These are phyloP conservation scores for Drosophila rubida DNA, from an alignment of 2,888 invertebrate species.

Conservation along the genomic window DNA sequence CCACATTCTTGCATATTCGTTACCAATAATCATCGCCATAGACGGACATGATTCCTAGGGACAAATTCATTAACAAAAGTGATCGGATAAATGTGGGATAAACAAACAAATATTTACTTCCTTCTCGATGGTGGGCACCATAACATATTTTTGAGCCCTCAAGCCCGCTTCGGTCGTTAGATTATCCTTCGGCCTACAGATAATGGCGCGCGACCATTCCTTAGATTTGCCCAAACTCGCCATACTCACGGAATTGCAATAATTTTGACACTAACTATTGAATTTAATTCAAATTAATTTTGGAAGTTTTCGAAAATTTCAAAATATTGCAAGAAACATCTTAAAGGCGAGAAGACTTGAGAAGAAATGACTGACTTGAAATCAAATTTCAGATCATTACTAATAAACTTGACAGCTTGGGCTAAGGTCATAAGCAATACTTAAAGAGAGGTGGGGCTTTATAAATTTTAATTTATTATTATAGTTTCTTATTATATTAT, in stretches of 20 bases:
- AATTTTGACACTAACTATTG: too few species aligned
- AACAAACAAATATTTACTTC: slow-evolving; percentile 50
- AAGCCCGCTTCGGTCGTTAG: slow-evolving; percentile 56
- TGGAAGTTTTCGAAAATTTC: not conserved
- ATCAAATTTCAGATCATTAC: not conserved
- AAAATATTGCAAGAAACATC: not conserved
- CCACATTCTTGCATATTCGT: slow-evolving; percentile 73
- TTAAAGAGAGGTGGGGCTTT: too few species aligned
- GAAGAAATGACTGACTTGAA: not conserved
- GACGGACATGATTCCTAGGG: not conserved
- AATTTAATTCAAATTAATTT: not conserved
- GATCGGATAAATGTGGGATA: not conserved
- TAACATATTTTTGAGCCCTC: slow-evolving; percentile 31
- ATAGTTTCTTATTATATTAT: too few species aligned
- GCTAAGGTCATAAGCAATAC: too few species aligned
- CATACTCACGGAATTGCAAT: not conserved
- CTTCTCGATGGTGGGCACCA: slow-evolving; percentile 62
- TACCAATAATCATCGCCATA: slow-evolving; percentile 57
- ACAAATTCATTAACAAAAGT: not conserved
- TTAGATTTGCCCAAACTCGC: slow-evolving; percentile 16
- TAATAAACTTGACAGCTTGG: too few species aligned
- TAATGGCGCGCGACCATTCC: slow-evolving; percentile 62
- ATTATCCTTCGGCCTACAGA: slow-evolving; percentile 65
- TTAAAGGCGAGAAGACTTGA: not conserved
- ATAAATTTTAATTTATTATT: too few species aligned